Evolutionary conservation across 1,140 invertebrate genomes (phyloP), one percentile per base, ranked within the genome.

Genomic region (Steinernema khuongi): DNA sequence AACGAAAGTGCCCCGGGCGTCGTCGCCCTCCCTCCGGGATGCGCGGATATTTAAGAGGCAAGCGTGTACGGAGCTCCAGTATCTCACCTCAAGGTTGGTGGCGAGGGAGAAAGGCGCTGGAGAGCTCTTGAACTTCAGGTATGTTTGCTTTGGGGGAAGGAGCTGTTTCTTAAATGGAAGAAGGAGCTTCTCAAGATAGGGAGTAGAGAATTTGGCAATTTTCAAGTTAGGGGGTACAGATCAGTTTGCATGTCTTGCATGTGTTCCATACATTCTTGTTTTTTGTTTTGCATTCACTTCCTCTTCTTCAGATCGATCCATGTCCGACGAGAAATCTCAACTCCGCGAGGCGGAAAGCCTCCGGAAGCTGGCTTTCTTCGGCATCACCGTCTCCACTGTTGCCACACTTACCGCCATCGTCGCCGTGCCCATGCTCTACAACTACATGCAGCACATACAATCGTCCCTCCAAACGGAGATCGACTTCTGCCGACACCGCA

Each of bases 361-460:
- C 67, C 32, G 74, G 17, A 78, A 77, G 60, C 31, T 78, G 28
- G 77, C 77, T 22, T 78, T 78, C 75, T 77, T 78, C 66, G 77
- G 77, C 67, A 72, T 78, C 31, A 72, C 77, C 30, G 68, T 78
- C 60, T 74, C 72, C 67, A 78, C 77, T 29, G 72, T 78, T 28
- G 77, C 77, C 68, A 78, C 75, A 26, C 67, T 78, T 17, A 75
- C 76, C 41, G 71, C 75, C 36, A 75, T 78, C 50, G 60, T 78
- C 72, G 72, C 75, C 41, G 77, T 78, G 14, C 77, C 77, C 68
- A 78, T 78, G 77, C 72, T 78, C 22, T 78, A 78, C 72, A 78
- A 78, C 76, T 78, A 78, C 68, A 78, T 78, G 75, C 77, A 78
- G 36, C 71, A 77, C 74, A 75, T 78, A 22, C 77, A 78, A 60